Evolutionary conservation across 1,140 invertebrate species (phyloP).

Genomic region (Caenorhabditis tropicalis): DNA sequence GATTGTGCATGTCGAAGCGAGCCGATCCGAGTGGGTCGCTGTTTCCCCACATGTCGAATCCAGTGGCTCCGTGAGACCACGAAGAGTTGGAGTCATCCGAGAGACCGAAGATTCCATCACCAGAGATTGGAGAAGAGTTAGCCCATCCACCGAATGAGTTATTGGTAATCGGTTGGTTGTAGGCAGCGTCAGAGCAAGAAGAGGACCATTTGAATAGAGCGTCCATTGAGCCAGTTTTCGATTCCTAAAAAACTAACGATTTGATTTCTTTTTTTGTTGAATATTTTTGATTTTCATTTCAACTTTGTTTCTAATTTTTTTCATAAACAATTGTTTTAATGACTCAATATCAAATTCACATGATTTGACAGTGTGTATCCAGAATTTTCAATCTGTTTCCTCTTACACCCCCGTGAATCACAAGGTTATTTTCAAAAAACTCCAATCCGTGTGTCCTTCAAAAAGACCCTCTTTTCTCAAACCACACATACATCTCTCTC

Average conservation of each 20-base stretch:
- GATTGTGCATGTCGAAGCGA: conserved; percentile 41
- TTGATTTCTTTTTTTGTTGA: background rate
- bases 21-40: conserved; percentile 35
- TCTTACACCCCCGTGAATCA: background rate
- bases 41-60: conserved; percentile 32
- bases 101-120: background rate
- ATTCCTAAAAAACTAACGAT: background rate
- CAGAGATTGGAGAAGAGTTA: conserved; percentile 8
- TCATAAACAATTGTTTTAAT: background rate
- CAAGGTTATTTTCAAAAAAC: conserved; percentile 39
- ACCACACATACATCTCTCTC: conserved; percentile 27
- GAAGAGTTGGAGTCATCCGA: conserved; percentile 21
- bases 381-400: background rate
- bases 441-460: conserved; percentile 26
- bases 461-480: conserved; percentile 20
- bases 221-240: conserved; percentile 14
- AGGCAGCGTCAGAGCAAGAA: conserved; percentile 19
- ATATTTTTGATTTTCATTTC: background rate
- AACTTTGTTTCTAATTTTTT: background rate
- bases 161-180: background rate
- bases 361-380: background rate
- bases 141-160: conserved; percentile 33
- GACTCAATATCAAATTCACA: background rate
- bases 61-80: conserved; percentile 33
- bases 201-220: conserved; percentile 34